Evolutionary conservation across 2,888 invertebrate species (phyloP).

Genomic region (Sipunculus nudus): DNA sequence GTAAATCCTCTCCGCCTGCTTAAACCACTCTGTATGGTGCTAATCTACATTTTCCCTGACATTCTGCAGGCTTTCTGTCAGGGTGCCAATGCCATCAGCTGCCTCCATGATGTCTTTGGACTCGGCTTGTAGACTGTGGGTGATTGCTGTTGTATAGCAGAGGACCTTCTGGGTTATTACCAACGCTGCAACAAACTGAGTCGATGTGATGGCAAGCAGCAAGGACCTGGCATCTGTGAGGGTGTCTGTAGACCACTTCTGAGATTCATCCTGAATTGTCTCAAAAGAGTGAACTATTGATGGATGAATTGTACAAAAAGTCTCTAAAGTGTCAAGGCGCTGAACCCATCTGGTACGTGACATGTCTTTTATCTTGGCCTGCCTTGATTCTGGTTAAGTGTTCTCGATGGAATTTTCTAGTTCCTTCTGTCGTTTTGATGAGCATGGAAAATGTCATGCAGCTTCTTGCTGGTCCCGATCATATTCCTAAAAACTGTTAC

Average conservation of each 20-base stretch:
- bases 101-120: not conserved
- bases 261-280: not conserved
- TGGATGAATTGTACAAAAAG: not conserved
- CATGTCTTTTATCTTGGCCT: not conserved
- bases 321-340: not conserved
- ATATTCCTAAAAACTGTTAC: not conserved
- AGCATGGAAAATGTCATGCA: not conserved
- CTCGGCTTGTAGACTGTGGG: not conserved
- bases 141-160: not conserved
- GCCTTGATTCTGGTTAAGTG: not conserved
- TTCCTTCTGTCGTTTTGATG: not conserved
- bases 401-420: constrained; percentile 1
- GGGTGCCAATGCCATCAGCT: not conserved
- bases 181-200: not conserved
- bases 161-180: not conserved
- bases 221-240: not conserved
- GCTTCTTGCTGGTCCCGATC: not conserved
- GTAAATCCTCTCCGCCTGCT: not conserved
- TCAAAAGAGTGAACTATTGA: not conserved
- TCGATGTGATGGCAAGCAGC: not conserved
- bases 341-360: not conserved
- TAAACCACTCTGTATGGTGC: constrained; percentile 1
- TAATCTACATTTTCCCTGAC: not conserved
- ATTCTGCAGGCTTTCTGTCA: not conserved
- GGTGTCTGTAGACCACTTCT: not conserved